Base-by-base conservation (phyloP, 2,113 vertebrate genomes). In the Siniperca knerii region DNA sequence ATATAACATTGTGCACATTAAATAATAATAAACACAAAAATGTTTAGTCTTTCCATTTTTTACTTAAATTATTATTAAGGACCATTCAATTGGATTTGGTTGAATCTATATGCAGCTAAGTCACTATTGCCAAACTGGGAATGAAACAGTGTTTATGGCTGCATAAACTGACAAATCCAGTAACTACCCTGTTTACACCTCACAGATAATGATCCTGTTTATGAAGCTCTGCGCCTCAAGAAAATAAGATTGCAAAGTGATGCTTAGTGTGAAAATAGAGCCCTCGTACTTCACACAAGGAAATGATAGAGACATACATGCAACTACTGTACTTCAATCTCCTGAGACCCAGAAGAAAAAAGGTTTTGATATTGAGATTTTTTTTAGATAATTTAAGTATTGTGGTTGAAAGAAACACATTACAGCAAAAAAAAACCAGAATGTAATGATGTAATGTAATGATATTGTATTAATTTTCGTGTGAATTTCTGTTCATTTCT, bases 141-240 rank as follows among this genome's bases (percentile, higher is more conserved):
- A 75, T 58, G 35, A 74, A 84, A 82, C n/a, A 2, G 23, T 48
- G 57, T 88, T 83, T 65, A 73, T 82, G 52, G 71, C 55, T 64
- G 67, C 54, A 40, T 72, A 25, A 85, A 86, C 65, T 55, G 73
- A 81, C 66, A 66, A 54, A 74, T 79, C 66, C 55, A 37, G 66
- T 88, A 79, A 88, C 70, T 72, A 86, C 72, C 60, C 54, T 64
- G 73, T 83, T 86, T 78, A 89, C 21, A 15, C 50, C 75, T 82
- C 48, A 42, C 61, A 81, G 60, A 85, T 88, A 89, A 89, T 89
- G 52, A 87, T 71, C 15, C 21, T 72, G 71, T 81, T 87, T 74
- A 75, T 83, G 44, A 86, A 75, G 42, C 60, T n/a, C 37, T 57
- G 72, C 6, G 21, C 64, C 70, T 81, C 20, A 9, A 79, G 75